Evolutionary conservation across 2,888 invertebrate species (phyloP), one percentile per base, ranked within the genome.

Genomic region (Nebria brevicollis): DNA sequence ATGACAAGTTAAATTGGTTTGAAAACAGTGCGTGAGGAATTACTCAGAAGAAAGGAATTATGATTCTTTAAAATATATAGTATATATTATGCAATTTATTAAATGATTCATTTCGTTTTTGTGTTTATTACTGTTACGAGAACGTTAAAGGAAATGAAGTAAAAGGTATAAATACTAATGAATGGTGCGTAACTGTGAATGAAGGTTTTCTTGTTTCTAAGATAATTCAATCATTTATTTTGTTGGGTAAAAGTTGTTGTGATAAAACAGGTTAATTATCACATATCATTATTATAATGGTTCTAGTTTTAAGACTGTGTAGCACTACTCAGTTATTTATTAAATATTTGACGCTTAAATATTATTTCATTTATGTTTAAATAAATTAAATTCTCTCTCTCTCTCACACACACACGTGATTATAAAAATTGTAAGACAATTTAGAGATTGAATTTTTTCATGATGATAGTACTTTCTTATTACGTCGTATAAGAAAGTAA

Each of bases 261-360:
- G 54, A 54, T 54, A 54, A 54, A 54, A 54, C 54, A 54, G 54
- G 54, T 54, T 54, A 54, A 54, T 54, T 54, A 54, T 54, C 54
- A 54, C 54, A 54, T 54, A 54, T 54, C 54, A 54, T 13, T 54
- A 54, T 54, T 54, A 54, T 54, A 54, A 54, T 54, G 54, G 13
- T 54, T 54, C 4, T 54, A 54, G 54, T 54, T 54, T 54, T 8
- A 54, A 54, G 4, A 6, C 13, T 3, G 54, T 54, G 54, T 54
- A 11, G 54, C 4, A 54, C 20, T 20, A 54, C 4, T 1, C 11
- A 3, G 13, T 1, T 54, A 54, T 54, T 54, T 54, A 54, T 11
- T 54, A 54, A 54, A 54, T 13, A 13, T 54, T 54, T 13, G 54
- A 54, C 54, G 54, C 7, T 34, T 34, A 34, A 34, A 34, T 34